Evolutionary conservation across 1,140 invertebrate species (phyloP), one percentile per base, ranked within the genome.

Genomic region (Prorops nasuta): DNA sequence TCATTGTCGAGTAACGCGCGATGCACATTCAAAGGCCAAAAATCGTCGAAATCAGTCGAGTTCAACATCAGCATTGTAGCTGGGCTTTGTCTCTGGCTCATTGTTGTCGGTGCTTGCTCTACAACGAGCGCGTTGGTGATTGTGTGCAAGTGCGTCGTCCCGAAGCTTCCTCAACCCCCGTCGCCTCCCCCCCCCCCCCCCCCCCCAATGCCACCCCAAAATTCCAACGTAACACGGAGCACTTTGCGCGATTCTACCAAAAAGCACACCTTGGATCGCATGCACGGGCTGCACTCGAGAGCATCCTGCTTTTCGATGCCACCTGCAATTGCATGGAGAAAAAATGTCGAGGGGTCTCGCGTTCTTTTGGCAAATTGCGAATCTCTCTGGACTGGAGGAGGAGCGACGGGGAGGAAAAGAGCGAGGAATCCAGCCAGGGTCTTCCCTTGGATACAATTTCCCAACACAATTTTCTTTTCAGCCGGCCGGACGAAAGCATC

Each of bases 1-100:
- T 75, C 58, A 74, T 73, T 74, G 69, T 72, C 60, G 67, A 63
- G 65, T 63, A 66, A 60, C 52, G 60, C 58, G 61, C 67, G 68
- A 69, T 67, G 70, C 65, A 67, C 63, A 64, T 66, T 64, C 59
- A 69, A 75, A 72, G 71, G 61, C 68, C 71, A 74, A 75, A 77
- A 77, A 76, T 76, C 69, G 69, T 74, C 67, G 66, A 76, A 77
- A 77, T 77, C 74, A 77, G 72, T 74, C 66, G 73, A 75, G 73
- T 77, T 74, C 71, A 77, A 76, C 72, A 77, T 74, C 69, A 66
- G 66, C 67, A 77, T 77, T 77, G 73, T 77, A 65, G 62, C 59
- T 66, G 64, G 60, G 66, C 71, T 66, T 76, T 77, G 73, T 76
- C 72, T 76, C 68, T 65, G 54, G 42, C 60, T 72, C 74, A 76